phyloP scores from a whole-genome alignment of 2,113 vertebrate species.

The Aix galericulata region DNA sequence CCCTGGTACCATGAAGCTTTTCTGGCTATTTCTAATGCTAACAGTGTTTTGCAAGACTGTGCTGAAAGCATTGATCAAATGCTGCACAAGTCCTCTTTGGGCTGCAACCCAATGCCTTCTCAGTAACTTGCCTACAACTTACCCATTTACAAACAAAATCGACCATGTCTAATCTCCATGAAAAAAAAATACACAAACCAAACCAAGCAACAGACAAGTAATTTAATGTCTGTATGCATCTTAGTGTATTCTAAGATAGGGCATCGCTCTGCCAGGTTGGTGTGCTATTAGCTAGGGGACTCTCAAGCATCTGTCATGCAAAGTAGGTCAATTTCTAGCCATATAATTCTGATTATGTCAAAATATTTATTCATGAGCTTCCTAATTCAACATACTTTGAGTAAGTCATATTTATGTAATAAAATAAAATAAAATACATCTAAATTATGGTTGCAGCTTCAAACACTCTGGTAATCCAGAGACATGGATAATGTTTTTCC shows the following conservation, averaged over 20 bases:
- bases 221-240: constrained; percentile 62
- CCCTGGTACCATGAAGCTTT: not conserved
- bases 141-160: constrained; percentile 57
- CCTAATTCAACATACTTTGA: constrained; percentile 72
- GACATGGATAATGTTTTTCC: not conserved
- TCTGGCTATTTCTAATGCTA: not conserved
- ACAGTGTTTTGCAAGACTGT: fast-evolving
- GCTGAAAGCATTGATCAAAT: not conserved
- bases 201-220: constrained; percentile 33
- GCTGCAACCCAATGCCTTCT: not conserved
- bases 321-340: constrained; percentile 78
- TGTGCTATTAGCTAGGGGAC: constrained; percentile 71
- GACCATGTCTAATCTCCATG: constrained; percentile 48
- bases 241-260: constrained; percentile 54
- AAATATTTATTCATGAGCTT: constrained; percentile 78
- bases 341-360: constrained; percentile 77
- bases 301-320: constrained; percentile 71
- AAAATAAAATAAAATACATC: not conserved
- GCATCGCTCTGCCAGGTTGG: constrained; percentile 72
- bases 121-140: constrained; percentile 23
- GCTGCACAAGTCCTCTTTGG: not conserved
- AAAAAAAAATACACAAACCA: not conserved
- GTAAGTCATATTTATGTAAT: constrained; percentile 61
- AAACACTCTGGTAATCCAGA: constrained; percentile 17
- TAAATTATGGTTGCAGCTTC: constrained; percentile 57